These are phyloP conservation scores for Triops cancriformis DNA, from an alignment of 1,140 invertebrate genomes.

Conservation along the genomic window DNA sequence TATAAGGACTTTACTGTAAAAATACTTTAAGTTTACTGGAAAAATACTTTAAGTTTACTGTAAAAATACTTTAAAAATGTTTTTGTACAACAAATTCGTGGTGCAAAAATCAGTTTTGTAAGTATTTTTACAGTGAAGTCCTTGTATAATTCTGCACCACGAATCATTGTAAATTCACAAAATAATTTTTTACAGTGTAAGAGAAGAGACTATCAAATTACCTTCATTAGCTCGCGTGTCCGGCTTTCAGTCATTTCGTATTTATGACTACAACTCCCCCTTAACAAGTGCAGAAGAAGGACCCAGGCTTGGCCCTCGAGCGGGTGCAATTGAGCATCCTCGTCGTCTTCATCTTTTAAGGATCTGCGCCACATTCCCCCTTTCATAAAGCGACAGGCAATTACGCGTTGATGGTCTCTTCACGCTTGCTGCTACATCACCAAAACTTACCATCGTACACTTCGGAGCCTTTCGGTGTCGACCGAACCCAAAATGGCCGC, in stretches of 20 bases:
- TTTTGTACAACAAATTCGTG: no score
- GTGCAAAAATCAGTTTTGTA: no score
- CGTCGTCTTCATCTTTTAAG: not conserved
- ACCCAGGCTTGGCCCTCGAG: not conserved
- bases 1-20: no score
- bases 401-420: not conserved
- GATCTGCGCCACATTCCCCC: not conserved
- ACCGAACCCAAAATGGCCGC: conserved; percentile 56
- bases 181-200: no score
- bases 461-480: not conserved
- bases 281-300: not conserved
- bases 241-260: not conserved
- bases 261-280: not conserved
- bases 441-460: not conserved
- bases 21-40: no score
- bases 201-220: not conserved
- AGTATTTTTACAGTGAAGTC: no score
- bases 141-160: no score
- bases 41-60: no score
- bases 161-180: no score
- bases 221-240: not conserved
- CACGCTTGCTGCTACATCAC: not conserved
- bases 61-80: no score
- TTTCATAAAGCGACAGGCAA: not conserved
- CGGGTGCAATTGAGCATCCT: not conserved